Evolutionary conservation across 2,113 vertebrate genomes (phyloP).

Genomic region (Cryptoleucopteryx plumbea): DNA sequence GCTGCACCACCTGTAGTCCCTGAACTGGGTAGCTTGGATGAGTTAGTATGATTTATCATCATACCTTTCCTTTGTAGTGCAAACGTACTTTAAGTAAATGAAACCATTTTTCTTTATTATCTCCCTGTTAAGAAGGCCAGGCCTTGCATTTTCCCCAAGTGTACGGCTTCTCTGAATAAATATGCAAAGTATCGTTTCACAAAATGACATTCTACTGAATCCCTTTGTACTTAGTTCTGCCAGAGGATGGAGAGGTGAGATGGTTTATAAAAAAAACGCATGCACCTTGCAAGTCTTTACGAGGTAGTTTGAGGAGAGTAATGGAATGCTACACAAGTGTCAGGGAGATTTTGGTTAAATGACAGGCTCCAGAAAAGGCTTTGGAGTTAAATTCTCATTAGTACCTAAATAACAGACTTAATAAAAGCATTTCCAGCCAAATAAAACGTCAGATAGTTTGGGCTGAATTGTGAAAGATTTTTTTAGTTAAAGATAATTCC

Average conservation of each 20-base stretch:
- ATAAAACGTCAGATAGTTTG: neutral
- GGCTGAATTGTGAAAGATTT: neutral
- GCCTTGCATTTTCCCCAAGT: neutral
- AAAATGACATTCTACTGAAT: neutral
- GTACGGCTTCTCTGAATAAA: constrained; percentile 16
- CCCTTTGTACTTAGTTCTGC: neutral
- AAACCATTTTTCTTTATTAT: constrained; percentile 44
- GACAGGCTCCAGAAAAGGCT: neutral
- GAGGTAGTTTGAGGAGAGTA: neutral
- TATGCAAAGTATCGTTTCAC: neutral
- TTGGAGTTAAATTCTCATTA: neutral
- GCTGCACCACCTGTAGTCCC: neutral
- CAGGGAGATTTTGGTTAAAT: neutral
- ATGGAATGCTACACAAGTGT: neutral
- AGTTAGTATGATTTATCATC: neutral
- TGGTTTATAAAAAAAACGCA: neutral
- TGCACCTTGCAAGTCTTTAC: neutral
- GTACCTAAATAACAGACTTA: neutral
- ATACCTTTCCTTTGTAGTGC: neutral
- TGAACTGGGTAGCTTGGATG: neutral
- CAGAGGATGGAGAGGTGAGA: constrained; percentile 4
- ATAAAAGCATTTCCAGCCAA: neutral
- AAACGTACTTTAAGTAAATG: constrained; percentile 1
- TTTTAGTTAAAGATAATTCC: neutral
- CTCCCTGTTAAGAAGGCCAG: constrained; percentile 16